Percentiles rank a stretch among this genome's conserved stretches.
phyloP scores from a whole-genome alignment of 2,797 vertebrate species.

The Loris lydekkerianus region DNA sequence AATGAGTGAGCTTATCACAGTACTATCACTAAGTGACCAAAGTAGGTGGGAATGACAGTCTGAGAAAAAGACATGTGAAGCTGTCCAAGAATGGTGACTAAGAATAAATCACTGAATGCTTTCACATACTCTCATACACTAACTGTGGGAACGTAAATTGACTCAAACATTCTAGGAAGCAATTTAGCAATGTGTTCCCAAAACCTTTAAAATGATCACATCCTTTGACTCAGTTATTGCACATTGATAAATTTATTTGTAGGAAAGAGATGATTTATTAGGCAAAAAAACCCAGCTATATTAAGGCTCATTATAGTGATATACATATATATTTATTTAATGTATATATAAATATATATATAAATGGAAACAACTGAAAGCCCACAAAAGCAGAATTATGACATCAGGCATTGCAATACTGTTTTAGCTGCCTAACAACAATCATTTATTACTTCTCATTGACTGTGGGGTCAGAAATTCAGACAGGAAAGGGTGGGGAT shows the following conservation, averaged over 20 bases:
- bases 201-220: neutral
- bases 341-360: no score
- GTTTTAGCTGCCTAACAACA: neutral
- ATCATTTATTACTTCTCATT: neutral
- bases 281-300: neutral
- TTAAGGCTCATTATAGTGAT: neutral
- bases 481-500: no score
- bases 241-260: neutral
- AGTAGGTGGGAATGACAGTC: neutral
- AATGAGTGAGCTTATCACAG: neutral
- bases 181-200: neutral
- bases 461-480: neutral
- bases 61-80: neutral
- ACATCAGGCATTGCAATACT: no score
- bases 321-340: no score
- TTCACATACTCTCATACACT: accelerated
- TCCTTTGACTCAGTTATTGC: neutral
- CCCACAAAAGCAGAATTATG: neutral
- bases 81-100: neutral
- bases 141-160: neutral
- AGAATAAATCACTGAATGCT: neutral
- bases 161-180: neutral
- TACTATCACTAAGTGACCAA: neutral
- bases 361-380: neutral
- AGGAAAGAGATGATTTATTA: neutral